phyloP scores from a whole-genome alignment of 2,888 invertebrate genomes.

The Monochamus alternatus region DNA sequence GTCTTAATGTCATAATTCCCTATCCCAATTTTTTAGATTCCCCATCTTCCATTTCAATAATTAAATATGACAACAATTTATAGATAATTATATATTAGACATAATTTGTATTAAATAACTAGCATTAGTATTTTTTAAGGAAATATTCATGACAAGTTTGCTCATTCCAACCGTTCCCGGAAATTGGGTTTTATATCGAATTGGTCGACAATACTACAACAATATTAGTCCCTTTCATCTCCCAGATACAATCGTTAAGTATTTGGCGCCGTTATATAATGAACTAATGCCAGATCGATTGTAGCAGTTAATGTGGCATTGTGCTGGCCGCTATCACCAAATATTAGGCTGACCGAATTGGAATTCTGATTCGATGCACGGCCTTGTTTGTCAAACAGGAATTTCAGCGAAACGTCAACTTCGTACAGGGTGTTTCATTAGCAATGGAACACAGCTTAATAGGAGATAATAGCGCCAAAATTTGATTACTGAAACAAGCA shows the following conservation, averaged over 20 bases:
- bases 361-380: not conserved
- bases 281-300: not conserved
- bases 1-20: too few relatives aligned
- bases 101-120: not conserved
- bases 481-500: too few relatives aligned
- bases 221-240: not conserved
- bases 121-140: not conserved
- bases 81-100: too few relatives aligned
- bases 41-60: too few relatives aligned
- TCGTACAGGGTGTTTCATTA: too few relatives aligned
- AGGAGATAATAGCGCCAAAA: too few relatives aligned
- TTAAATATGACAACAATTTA: too few relatives aligned
- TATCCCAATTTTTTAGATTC: too few relatives aligned
- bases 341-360: not conserved
- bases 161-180: not conserved
- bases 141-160: too few relatives aligned
- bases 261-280: not conserved
- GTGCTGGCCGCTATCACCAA: not conserved
- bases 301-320: not conserved
- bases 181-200: conserved; percentile 7
- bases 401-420: not conserved
- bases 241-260: not conserved
- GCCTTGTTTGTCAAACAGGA: not conserved
- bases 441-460: too few relatives aligned
- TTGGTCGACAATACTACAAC: not conserved